phyloP scores from a whole-genome alignment of 2,113 vertebrate species.

The Entosphenus tridentatus region DNA sequence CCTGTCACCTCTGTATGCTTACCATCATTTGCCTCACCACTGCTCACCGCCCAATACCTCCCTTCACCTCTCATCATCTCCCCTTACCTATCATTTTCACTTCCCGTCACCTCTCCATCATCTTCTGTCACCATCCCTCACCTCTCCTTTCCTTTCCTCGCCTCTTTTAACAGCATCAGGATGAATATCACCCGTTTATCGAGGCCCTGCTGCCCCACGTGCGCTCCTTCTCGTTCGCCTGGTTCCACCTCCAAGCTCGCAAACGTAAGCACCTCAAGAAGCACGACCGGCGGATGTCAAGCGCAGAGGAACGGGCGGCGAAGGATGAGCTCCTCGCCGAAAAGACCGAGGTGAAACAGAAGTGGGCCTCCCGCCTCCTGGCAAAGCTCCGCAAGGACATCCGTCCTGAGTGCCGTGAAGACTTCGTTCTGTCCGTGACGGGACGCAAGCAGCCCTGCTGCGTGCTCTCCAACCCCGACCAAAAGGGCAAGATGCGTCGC shows the following conservation, averaged over 20 bases:
- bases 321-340: constrained; percentile 93
- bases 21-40: too few relatives aligned
- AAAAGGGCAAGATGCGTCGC: constrained; percentile 97
- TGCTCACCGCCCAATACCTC: too few relatives aligned
- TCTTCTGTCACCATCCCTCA: background rate
- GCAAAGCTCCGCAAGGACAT: constrained; percentile 97
- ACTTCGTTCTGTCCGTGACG: constrained; percentile 95
- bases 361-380: constrained; percentile 93
- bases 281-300: constrained; percentile 98
- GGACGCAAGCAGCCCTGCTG: constrained; percentile 93
- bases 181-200: constrained; percentile 99
- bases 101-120: background rate
- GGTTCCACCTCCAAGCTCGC: constrained; percentile 98
- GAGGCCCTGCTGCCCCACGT: constrained; percentile 97
- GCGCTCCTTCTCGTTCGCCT: constrained; percentile 90
- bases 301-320: constrained; percentile 94
- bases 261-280: constrained; percentile 99
- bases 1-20: too few relatives aligned
- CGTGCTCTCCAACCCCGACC: constrained; percentile 96
- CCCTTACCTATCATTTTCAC: background rate
- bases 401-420: constrained; percentile 93
- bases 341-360: constrained; percentile 98
- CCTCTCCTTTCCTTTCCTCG: constrained; percentile 13
- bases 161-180: constrained; percentile 25
- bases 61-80: background rate